Conservation (phyloP, 1,140 invertebrate species). For the Rhyacophila brunnea region DNA sequence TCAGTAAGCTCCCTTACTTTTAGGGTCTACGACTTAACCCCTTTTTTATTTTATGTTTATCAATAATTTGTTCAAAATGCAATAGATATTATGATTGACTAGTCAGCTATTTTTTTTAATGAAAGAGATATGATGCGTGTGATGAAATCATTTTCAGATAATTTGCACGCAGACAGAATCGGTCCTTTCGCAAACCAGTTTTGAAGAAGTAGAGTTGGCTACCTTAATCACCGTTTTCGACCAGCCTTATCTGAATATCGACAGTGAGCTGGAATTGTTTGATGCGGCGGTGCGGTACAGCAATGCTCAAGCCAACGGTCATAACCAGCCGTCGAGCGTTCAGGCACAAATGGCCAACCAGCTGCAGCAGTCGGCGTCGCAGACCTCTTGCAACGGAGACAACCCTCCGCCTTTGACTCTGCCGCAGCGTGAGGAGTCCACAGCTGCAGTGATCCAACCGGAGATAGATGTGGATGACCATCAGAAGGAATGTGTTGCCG, state of each 20-base stretch:
- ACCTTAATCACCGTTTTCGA: constrained; percentile 74
- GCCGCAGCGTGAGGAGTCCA: not conserved
- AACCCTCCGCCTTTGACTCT: not conserved
- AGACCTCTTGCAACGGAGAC: not conserved
- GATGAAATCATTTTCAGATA: constrained; percentile 52
- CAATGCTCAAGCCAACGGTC: constrained; percentile 42
- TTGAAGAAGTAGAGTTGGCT: constrained; percentile 70
- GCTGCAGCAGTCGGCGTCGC: too few relatives aligned
- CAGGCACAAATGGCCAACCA: too few relatives aligned
- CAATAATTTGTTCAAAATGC: too few relatives aligned
- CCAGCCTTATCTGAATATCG: constrained; percentile 68
- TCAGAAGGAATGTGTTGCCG: not conserved
- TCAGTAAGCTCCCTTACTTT: too few relatives aligned
- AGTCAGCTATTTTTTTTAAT: not conserved
- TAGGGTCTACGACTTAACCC: too few relatives aligned
- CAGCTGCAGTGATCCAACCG: not conserved
- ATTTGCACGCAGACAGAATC: constrained; percentile 74
- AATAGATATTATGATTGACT: too few relatives aligned
- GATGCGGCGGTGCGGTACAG: constrained; percentile 70
- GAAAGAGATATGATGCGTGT: not conserved
- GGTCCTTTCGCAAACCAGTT: constrained; percentile 70
- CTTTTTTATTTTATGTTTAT: too few relatives aligned
- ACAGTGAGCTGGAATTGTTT: constrained; percentile 74
- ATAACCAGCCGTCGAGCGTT: too few relatives aligned
- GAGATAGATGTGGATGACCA: not conserved